Evolutionary conservation across 37 sponge, comb jelly and placozoan species (phyloP).

Genomic region (Diacarnus erythraeanus): DNA sequence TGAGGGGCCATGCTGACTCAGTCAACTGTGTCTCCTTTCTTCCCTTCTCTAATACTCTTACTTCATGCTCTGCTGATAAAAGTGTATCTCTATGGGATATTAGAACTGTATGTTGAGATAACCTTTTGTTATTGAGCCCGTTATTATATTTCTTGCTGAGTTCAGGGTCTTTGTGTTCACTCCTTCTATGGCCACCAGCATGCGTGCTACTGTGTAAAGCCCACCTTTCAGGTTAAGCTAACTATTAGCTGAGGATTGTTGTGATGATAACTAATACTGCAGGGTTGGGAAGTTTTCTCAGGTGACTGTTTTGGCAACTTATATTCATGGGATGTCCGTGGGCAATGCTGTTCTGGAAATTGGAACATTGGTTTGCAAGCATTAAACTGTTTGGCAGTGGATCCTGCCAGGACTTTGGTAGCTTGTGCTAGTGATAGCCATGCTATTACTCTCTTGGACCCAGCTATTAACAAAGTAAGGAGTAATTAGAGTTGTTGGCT

Average conservation of each 20-base stretch:
- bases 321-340: constrained; percentile 79
- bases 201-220: constrained; percentile 74
- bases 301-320: constrained; percentile 77
- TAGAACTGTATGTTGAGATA: constrained; percentile 62
- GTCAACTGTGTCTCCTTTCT: constrained; percentile 86
- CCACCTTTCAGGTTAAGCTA: constrained; percentile 39
- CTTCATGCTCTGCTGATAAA: constrained; percentile 90
- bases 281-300: constrained; percentile 60
- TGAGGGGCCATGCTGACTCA: constrained; percentile 92
- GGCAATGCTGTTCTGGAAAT: background rate
- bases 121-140: background rate
- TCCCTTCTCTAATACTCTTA: constrained; percentile 72
- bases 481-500: too few species aligned
- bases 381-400: constrained; percentile 72
- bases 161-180: constrained; percentile 90
- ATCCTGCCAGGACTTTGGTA: constrained; percentile 70
- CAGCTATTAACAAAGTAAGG: background rate
- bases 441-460: constrained; percentile 48
- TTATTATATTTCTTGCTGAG: background rate
- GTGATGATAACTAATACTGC: background rate
- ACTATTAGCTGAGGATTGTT: background rate
- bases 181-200: constrained; percentile 87
- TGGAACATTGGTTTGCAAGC: constrained; percentile 81
- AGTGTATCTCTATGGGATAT: constrained; percentile 95
- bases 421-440: constrained; percentile 78